A percentile compares a stretch with the other conserved stretches of the same genome.
Conservation (phyloP, 2,797 vertebrate species). For the Sebastes hubbsi region DNA sequence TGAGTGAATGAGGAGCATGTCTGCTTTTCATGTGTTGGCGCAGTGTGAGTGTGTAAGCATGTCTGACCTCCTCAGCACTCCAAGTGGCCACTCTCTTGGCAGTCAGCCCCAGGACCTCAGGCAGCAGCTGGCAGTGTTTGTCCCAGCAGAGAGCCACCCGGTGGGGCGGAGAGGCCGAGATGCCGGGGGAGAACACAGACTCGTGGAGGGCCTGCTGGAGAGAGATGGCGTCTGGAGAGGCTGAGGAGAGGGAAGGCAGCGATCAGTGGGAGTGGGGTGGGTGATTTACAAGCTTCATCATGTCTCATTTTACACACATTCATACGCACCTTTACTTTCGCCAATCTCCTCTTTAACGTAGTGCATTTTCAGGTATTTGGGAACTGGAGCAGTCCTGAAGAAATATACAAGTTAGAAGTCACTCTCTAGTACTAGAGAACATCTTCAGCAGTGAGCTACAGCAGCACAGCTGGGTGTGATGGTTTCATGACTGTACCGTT, state of each 20-base stretch:
- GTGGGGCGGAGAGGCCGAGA: constrained; percentile 82
- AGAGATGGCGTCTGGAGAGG: constrained; percentile 75
- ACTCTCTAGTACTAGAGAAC: not conserved
- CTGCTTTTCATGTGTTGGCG: constrained; percentile 40
- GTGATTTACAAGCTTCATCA: not conserved
- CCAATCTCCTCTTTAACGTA: constrained; percentile 86
- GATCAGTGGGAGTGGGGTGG: not conserved
- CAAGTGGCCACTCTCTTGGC: constrained; percentile 91
- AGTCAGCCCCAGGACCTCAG: constrained; percentile 90
- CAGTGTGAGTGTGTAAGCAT: constrained; percentile 24
- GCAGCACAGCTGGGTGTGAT: not conserved
- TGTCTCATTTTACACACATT: not conserved
- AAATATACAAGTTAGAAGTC: constrained; percentile 8
- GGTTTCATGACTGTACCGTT: constrained; percentile 68
- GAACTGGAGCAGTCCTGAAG: constrained; percentile 80
- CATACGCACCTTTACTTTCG: constrained; percentile 82
- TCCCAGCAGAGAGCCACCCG: constrained; percentile 89
- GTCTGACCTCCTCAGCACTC: constrained; percentile 90
- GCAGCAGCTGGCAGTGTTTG: constrained; percentile 92
- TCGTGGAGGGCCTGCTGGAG: constrained; percentile 93
- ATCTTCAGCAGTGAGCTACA: not conserved
- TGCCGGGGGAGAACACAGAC: constrained; percentile 90
- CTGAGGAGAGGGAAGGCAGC: constrained; percentile 26
- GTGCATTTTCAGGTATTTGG: constrained; percentile 88
- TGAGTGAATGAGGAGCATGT: constrained; percentile 36